Conservation (phyloP, 2,113 vertebrate genomes). For the Pedionomus torquatus region DNA sequence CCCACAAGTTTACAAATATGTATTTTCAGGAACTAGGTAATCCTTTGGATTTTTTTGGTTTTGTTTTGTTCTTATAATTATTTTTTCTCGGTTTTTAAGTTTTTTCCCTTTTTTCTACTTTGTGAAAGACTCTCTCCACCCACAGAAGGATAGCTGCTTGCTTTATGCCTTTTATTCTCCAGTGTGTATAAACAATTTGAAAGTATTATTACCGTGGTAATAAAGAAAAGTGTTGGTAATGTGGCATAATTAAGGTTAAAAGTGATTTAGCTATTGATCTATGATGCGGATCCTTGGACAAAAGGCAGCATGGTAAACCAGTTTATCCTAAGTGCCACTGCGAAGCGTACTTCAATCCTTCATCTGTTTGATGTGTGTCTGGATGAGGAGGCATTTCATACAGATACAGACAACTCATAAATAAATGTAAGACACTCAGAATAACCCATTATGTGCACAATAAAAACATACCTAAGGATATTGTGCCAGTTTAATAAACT, state of each 20-base stretch:
- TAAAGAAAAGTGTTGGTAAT: not conserved
- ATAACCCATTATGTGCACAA: not conserved
- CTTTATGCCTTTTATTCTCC: not conserved
- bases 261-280: not conserved
- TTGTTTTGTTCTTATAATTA: not conserved
- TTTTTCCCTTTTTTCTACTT: not conserved
- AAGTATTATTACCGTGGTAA: not conserved
- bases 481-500: not conserved
- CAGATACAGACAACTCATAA: not conserved
- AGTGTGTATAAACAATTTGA: not conserved
- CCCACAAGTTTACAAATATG: fast-evolving
- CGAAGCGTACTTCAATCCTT: fast-evolving
- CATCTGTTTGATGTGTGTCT: not conserved
- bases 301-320: not conserved
- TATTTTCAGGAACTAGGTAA: not conserved
- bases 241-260: not conserved
- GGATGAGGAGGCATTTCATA: not conserved
- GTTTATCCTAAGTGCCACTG: not conserved
- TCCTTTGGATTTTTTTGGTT: not conserved
- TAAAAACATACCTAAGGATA: not conserved
- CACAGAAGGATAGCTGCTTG: not conserved
- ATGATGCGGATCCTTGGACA: not conserved
- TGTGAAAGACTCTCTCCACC: not conserved
- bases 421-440: not conserved
- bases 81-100: not conserved